These are phyloP conservation scores for Procambarus clarkii DNA, from an alignment of 1,140 invertebrate genomes.

Conservation along the genomic window DNA sequence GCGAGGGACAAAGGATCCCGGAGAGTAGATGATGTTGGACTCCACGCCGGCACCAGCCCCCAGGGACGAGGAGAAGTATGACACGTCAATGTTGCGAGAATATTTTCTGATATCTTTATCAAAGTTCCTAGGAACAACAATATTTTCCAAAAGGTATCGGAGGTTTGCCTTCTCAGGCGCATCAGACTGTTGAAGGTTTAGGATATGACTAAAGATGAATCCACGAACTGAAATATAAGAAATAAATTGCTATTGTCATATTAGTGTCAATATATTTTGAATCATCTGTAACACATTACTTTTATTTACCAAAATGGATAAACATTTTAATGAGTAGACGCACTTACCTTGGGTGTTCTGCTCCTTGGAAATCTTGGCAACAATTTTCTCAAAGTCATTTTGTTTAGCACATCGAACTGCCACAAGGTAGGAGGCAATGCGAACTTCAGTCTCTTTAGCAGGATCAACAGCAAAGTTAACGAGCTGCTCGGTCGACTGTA, in stretches of 20 bases:
- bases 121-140: slow-evolving; percentile 36
- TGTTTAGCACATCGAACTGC: slow-evolving; percentile 44
- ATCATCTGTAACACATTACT: too few species aligned
- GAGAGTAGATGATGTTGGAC: slow-evolving; percentile 48
- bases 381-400: slow-evolving; percentile 36
- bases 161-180: slow-evolving; percentile 40
- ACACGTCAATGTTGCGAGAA: slow-evolving; percentile 54
- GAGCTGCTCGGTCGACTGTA: slow-evolving; percentile 14
- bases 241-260: not conserved
- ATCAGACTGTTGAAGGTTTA: slow-evolving; percentile 35
- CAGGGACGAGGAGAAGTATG: slow-evolving; percentile 13
- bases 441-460: slow-evolving; percentile 17
- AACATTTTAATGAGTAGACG: too few species aligned
- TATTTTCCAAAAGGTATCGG: slow-evolving; percentile 27
- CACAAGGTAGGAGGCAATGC: slow-evolving; percentile 47
- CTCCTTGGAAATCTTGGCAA: slow-evolving; percentile 29
- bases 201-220: slow-evolving; percentile 53
- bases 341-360: slow-evolving; percentile 53
- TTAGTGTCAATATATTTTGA: not conserved
- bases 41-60: slow-evolving; percentile 31
- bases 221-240: slow-evolving; percentile 50
- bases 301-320: too few species aligned
- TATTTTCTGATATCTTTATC: slow-evolving; percentile 37
- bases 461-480: slow-evolving; percentile 18
- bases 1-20: slow-evolving; percentile 44